Evolutionary conservation across 2,797 vertebrate species (phyloP).

Genomic region (Cryptoprocta ferox): DNA sequence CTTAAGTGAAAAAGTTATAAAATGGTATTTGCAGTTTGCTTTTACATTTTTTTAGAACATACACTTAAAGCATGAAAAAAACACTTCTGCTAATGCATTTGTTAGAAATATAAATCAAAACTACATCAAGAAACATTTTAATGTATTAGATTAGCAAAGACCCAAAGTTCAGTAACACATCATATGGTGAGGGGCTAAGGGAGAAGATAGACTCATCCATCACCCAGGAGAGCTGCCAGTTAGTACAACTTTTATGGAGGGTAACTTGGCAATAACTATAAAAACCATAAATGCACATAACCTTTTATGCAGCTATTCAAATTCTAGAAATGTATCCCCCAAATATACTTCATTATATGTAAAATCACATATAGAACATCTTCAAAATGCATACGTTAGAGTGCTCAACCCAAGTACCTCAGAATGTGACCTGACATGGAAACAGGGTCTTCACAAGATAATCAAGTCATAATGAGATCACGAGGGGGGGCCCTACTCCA

Average conservation of each 20-base stretch:
- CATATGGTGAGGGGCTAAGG: neutral
- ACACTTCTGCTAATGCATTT: neutral
- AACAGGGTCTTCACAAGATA: neutral
- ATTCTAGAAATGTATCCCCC: neutral
- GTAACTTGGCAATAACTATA: neutral
- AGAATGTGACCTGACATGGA: neutral
- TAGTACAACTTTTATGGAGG: neutral
- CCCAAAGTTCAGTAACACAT: neutral
- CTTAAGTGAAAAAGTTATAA: neutral
- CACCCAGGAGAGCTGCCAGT: neutral
- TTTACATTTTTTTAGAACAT: neutral
- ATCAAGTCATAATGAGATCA: neutral
- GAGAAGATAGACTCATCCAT: neutral
- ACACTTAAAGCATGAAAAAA: neutral
- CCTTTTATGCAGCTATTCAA: neutral
- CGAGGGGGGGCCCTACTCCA: neutral
- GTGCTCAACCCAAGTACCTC: neutral
- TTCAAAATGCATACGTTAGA: neutral
- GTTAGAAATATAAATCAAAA: constrained; percentile 45
- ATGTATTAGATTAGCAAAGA: constrained; percentile 21
- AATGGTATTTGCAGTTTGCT: neutral
- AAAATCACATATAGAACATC: neutral
- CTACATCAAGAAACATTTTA: neutral
- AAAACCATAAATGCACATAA: neutral
- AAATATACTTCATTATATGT: neutral